Conservation (phyloP, 2,888 invertebrate genomes). For the Calameuta pallipes region DNA sequence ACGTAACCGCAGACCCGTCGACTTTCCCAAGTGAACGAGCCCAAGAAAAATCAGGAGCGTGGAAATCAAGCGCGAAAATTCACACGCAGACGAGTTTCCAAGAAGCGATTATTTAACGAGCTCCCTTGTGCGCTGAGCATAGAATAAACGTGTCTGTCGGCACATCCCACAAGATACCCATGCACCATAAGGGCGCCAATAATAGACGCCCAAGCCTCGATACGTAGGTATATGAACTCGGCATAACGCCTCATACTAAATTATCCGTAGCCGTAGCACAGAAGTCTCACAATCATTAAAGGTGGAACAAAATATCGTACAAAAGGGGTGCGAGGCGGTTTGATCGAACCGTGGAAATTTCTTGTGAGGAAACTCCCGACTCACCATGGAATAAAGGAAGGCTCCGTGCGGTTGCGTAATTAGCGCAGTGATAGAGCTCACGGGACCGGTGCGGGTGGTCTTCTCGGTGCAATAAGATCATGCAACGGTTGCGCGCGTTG, state of each 20-base stretch:
- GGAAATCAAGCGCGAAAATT: background rate
- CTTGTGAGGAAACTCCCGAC: background rate
- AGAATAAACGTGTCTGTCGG: background rate
- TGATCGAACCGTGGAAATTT: background rate
- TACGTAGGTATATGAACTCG: background rate
- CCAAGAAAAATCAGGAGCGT: background rate
- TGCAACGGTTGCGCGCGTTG: background rate
- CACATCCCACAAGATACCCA: background rate
- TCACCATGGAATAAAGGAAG: background rate
- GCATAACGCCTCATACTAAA: background rate
- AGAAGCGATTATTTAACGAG: background rate
- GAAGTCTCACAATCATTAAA: background rate
- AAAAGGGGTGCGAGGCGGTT: background rate
- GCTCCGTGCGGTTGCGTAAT: constrained; percentile 33
- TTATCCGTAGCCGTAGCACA: background rate
- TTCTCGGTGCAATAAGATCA: background rate
- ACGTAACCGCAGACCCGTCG: background rate
- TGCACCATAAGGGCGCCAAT: background rate
- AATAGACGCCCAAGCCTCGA: background rate
- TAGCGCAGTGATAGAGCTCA: constrained; percentile 17
- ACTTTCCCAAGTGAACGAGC: background rate
- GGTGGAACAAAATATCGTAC: background rate
- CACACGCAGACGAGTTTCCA: background rate
- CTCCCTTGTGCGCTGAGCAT: background rate
- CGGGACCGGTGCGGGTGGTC: background rate